Evolutionary conservation across 2,113 vertebrate species (phyloP).

Genomic region (Campylorhamphus procurvoides): DNA sequence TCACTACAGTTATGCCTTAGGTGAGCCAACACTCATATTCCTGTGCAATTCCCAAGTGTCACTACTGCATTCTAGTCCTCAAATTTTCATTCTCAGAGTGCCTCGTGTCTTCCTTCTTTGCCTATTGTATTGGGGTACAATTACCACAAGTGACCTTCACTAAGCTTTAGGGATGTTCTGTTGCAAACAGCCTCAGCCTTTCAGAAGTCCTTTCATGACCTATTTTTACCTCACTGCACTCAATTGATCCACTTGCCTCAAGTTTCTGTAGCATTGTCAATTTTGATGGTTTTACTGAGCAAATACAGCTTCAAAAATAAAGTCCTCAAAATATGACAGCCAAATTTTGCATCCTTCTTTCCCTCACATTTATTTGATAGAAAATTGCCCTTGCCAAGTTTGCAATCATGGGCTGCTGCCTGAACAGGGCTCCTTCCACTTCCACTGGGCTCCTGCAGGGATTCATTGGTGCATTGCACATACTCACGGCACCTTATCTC

Average conservation of each 20-base stretch:
- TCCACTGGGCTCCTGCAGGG: neutral
- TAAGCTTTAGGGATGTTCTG: neutral
- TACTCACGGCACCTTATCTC: neutral
- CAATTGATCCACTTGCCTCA: neutral
- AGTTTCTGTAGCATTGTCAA: neutral
- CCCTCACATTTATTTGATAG: neutral
- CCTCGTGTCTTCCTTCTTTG: neutral
- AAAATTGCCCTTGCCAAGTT: neutral
- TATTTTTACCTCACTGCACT: neutral
- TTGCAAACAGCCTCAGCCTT: neutral
- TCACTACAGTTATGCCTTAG: neutral
- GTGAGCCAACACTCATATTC: neutral
- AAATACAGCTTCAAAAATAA: neutral
- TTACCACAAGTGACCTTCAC: neutral
- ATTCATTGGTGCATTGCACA: neutral
- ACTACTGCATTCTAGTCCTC: neutral
- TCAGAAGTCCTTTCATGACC: neutral
- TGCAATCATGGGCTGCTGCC: rapidly evolving
- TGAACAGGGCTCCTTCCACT: neutral
- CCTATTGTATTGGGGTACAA: neutral
- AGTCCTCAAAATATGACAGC: neutral
- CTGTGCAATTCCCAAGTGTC: neutral
- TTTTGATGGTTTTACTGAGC: neutral
- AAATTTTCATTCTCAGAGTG: neutral
- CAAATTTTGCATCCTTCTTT: neutral